Base-by-base conservation (phyloP, 2,113 vertebrate species). In the Diphyllodes magnificus region DNA sequence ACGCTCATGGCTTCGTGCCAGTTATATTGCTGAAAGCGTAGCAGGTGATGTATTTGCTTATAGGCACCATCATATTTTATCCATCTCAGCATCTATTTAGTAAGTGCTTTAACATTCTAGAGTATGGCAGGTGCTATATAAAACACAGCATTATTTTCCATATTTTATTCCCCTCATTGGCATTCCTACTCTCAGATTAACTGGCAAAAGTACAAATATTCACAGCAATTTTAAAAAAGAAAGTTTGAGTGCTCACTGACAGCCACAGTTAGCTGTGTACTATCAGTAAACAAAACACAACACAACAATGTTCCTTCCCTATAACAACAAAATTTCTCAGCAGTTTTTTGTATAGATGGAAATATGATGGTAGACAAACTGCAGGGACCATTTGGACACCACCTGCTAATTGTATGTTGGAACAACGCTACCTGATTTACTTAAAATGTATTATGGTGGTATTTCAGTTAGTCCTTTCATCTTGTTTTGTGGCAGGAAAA, bases 141-240 rank as follows among this genome's bases (percentile, higher is more conserved):
- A 93, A 95, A 95, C 71, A 93, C 35, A 86, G 71, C 87, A 92
- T 92, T 96, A 72, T 86, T 96, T 96, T 94, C 76, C 85, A 92
- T 91, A 94, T 78, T 96, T 94, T 88, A 81, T 68, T 88, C 28
- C 63, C 40, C 56, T 86, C 53, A 9, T 18, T 79, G 85, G 61
- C 88, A 92, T 84, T 72, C 45, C 71, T 35, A 31, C 69, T 87
- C 53, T 57, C 28, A 78, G 70, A 95, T 93, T 70, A 96, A 77
- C 86, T 85, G 86, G 90, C 83, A 93, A 71, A 72, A 82, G 14
- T 53, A 95, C 59, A 96, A 87, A 94, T 28, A 90, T 39, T 86
- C 80, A 90, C n/a, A 85, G 44, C 42, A 80, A 85, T 66, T 77
- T 78, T 18, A 22, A 71, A 86, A 84, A 82, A 47, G 5, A 28